Evolutionary conservation across 2,888 invertebrate genomes (phyloP), one percentile per base, ranked within the genome.

Genomic region (Caradrina kadenii): DNA sequence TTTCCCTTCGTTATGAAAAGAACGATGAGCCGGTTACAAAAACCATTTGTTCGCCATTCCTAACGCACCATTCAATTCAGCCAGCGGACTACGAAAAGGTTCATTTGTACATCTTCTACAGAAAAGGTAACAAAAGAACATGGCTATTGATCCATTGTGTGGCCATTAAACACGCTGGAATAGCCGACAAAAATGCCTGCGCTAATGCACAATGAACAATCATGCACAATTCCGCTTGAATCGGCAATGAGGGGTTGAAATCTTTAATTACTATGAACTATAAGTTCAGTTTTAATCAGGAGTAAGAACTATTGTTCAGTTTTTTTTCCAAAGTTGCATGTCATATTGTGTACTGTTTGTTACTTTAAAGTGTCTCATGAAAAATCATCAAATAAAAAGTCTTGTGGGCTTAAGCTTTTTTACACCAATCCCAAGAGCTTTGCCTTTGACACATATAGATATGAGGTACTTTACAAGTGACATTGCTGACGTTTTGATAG

Each of bases 141-240:
- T 54, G 50, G 76, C 77, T 64, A 76, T 81, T 75, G 60, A 71
- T 78, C 71, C 79, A 85, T 82, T 80, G 75, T 79, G 67, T 63
- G 56, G 70, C 79, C 79, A 86, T 88, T 86, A 83, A 80, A 64
- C 61, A 81, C 81, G 81, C 65, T 63, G 76, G 71, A 83, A 80
- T 72, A 80, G 63, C 77, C 71, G 64, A 79, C 78, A 79, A 86
- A 88, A 86, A 81, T 74, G 77, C 21, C 55, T 70, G 63, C 63
- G 65, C 65, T 82, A 76, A 79, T 81, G 64, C 76, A 76, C 71
- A 78, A 80, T 84, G 75, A 70, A 87, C 83, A 79, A 69, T 67
- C 71, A 78, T 79, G 80, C 82, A 79, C 79, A 70, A 70, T 79
- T 80, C 69, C 74, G 82, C 82, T 87, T 82, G 87, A 82, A 82